Base-by-base conservation (phyloP, 2,888 invertebrate species). In the Schizotus pectinicornis region DNA sequence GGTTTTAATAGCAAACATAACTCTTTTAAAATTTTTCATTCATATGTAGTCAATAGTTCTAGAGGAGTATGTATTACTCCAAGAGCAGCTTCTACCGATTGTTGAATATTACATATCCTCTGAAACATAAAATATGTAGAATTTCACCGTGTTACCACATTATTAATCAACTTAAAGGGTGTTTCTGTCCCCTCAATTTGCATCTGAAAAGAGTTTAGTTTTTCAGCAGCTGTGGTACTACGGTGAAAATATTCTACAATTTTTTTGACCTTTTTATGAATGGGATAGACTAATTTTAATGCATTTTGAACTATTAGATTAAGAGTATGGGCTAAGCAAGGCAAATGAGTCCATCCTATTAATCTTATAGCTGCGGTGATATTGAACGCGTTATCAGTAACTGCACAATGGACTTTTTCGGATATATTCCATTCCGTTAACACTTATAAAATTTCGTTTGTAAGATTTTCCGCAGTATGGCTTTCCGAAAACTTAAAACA, bases 41-140 rank as follows among this genome's bases (percentile, higher is more conserved):
- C 68, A 31, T 39, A 37, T 56, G 63, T 61, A 1, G 58, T 30
- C 13, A 57, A 39, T n/a, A 58, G 35, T 48, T 58, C 50, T 8
- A 68, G 54, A 9, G 67, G 67, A 56, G 61, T 65, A 43, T 65
- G 63, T 33, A 68, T 45, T 32, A 68, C 9, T 14, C 64, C 67
- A 8, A 67, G 14, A 12, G 66, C 56, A 33, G 62, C 67, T 47
- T 42, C 42, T 13, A 68, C 14, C n/a, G 67, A 54, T 55, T 66
- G 64, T 46, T 57, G 43, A 7, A 65, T 1, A 53, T 54, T 48
- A 22, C 46, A 22, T 34, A 66, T 35, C 35, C 64, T 50, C 30
- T 63, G 50, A 56, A 67, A 62, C 66, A 67, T 66, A 47, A 57
- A 34, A 39, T 35, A 64, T 11, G 63, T 62, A 7, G 60, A 62